Evolutionary conservation across 2,797 vertebrate species (phyloP), one percentile per base, ranked within the genome.

Genomic region (Harpagifer antarcticus): DNA sequence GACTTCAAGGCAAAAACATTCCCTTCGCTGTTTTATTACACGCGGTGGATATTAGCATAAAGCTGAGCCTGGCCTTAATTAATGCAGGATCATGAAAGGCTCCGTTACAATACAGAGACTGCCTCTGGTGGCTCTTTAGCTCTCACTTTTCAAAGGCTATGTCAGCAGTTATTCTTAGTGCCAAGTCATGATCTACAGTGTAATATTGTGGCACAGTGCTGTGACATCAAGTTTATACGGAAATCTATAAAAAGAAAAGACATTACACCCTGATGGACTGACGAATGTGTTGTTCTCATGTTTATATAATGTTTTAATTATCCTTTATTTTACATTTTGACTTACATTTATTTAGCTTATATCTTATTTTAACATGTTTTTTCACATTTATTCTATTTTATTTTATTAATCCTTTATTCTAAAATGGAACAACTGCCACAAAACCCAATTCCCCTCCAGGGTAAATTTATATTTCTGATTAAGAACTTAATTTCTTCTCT

Each of bases 141-240:
- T 53, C 59, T 65, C 33, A 58, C 66, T 68, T 69, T 61, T 43
- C 47, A 82, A 79, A 82, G 7, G 68, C 71, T 78, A 42, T 55
- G 83, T 89, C 74, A 85, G 80, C 80, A 74, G 45, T 64, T 40
- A 54, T 82, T 79, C 66, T 52, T 60, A 74, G 48, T 54, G n/a
- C 76, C 58, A 61, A 88, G 86, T 87, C 84, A 86, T 82, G 73
- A 70, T 37, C 33, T 56, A 48, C 23, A 3, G 31, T 60, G 27
- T 64, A 56, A 85, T 71, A 78, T 82, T 48, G 58, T 68, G 27
- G 72, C 55, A 54, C 59, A 63, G 69, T 67, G 68, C 50, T 60
- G 59, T 14, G 42, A 37, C 27, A 27, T 27, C 27, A 27, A 27
- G 27, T 27, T 27, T 27, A 27, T 27, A 4, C 4, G 33, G 37